phyloP scores from a whole-genome alignment of 2,888 invertebrate genomes.

The Scelioninae gen. 1 region DNA sequence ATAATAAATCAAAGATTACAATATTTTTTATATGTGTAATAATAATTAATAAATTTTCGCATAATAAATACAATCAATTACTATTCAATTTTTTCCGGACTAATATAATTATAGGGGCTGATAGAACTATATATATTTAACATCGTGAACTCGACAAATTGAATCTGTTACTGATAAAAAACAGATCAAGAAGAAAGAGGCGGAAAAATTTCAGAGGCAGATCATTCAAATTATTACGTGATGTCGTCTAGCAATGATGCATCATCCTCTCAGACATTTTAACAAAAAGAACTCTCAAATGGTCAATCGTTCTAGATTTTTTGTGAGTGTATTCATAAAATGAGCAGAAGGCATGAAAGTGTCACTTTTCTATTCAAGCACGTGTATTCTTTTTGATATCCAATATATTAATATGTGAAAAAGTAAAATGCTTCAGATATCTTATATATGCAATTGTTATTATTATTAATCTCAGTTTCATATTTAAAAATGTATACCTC shows the following conservation, averaged over 20 bases:
- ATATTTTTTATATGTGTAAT: no score
- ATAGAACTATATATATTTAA: no score
- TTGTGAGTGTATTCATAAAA: constrained; percentile 41
- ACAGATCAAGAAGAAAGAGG: constrained; percentile 44
- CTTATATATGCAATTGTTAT: no score
- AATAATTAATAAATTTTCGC: no score
- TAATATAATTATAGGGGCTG: constrained; percentile 26
- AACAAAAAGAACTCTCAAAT: constrained; percentile 73
- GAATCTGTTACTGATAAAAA: constrained; percentile 63
- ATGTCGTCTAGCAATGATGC: constrained; percentile 69
- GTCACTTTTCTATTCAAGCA: constrained; percentile 1
- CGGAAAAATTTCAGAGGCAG: constrained; percentile 58
- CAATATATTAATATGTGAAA: no score
- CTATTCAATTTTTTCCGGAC: constrained; percentile 32
- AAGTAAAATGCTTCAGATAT: no score
- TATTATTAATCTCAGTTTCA: no score
- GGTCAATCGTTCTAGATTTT: constrained; percentile 63
- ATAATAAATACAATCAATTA: no score
- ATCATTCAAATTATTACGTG: constrained; percentile 64
- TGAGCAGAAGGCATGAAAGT: constrained; percentile 41
- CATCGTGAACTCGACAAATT: constrained; percentile 68
- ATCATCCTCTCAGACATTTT: constrained; percentile 76
- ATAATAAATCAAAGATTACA: no score
- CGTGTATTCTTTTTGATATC: no score
- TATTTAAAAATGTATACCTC: no score